Base-by-base conservation (phyloP, 1,140 invertebrate genomes). In the Papilio aristodemus region DNA sequence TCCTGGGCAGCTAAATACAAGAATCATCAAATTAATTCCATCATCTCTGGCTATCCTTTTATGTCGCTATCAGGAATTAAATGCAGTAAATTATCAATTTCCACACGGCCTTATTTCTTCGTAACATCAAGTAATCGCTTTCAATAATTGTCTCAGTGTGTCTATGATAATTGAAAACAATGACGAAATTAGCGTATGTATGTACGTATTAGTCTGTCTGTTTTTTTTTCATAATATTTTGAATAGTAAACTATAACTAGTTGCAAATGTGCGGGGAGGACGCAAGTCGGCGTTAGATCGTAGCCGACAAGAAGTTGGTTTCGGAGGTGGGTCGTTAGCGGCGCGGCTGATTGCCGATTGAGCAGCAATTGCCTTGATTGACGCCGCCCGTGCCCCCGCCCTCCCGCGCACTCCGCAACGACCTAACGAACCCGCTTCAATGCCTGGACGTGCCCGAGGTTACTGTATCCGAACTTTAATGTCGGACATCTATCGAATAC, bases 291-390 rank as follows among this genome's bases (percentile, higher is more conserved):
- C 71, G 69, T 78, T 77, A 81, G 80, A 83, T 75, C 78, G 77
- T 75, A 75, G 77, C 74, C 76, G 62, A 80, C 84, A 85, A 88
- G 87, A 85, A 88, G 86, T 90, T 90, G 79, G 80, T 81, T 90
- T 83, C 79, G 72, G 72, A 68, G 80, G 78, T 71, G 83, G 73
- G 78, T 89, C 90, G 87, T 91, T 91, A 89, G 85, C 76, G 83
- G 83, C 75, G 79, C 41, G 79, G 84, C 83, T 92, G 89, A 92
- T 92, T 92, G 90, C 87, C 90, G 90, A 92, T 91, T 91, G 89
- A 92, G 86, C 84, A 86, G 87, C 91, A 90, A 92, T 92, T 91
- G 91, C 84, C 87, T 81, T 91, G 91, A 92, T 92, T 92, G 90
- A 92, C 89, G 89, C 80, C 73, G 72, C 71, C 73, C 79, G 80